Conservation (phyloP, 2,113 vertebrate species). For the Spea multiplicata region DNA sequence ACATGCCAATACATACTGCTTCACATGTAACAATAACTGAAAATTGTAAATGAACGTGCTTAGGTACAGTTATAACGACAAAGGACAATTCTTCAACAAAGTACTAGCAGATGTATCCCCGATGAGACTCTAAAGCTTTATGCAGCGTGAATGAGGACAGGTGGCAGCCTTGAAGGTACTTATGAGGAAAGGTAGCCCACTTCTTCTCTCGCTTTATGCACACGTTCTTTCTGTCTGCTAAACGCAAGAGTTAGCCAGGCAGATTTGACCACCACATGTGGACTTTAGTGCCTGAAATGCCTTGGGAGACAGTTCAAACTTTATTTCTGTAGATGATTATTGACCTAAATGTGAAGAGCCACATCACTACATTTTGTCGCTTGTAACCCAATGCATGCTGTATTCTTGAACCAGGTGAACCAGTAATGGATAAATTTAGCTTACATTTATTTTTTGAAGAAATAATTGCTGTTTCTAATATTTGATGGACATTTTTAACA, state of each 20-base stretch:
- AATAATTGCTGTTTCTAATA: too few relatives aligned
- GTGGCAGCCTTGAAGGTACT: conserved; percentile 37
- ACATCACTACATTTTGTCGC: conserved; percentile 7
- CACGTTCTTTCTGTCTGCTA: not conserved
- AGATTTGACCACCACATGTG: conserved; percentile 51
- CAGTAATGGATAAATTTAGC: not conserved
- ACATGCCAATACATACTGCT: too few relatives aligned
- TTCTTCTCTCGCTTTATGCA: not conserved
- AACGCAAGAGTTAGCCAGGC: conserved; percentile 2
- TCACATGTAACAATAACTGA: too few relatives aligned
- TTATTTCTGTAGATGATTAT: conserved; percentile 15
- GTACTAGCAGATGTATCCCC: conserved; percentile 24
- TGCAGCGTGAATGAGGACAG: not conserved
- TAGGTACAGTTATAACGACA: conserved; percentile 2
- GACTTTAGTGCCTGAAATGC: conserved; percentile 24
- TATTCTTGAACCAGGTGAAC: not conserved
- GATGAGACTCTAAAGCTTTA: conserved; percentile 26
- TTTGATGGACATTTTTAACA: too few relatives aligned
- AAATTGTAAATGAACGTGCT: too few relatives aligned
- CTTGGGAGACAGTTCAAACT: conserved; percentile 10
- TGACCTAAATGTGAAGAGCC: conserved; percentile 32
- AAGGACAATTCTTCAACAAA: conserved; percentile 1
- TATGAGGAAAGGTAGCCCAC: not conserved
- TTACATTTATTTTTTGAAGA: not conserved
- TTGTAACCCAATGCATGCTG: not conserved